Percentiles rank a stretch among this genome's conserved stretches.
Evolutionary conservation across 2,888 invertebrate species (phyloP).

Genomic region (Andrena flavipes): DNA sequence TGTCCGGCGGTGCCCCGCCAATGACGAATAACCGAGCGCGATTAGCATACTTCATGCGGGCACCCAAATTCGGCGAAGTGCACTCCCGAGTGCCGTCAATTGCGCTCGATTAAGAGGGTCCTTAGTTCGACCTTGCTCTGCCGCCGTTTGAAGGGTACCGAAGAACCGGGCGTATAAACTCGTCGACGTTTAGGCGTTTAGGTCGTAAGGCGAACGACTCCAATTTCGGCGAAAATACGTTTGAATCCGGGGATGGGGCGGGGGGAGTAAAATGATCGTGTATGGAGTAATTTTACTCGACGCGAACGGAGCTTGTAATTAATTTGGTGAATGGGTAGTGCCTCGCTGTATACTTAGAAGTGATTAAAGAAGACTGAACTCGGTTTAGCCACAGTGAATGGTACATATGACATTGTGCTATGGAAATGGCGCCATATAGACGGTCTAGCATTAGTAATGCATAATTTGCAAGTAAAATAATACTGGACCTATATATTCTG

Average conservation of each 20-base stretch:
- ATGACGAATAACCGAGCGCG: constrained; percentile 68
- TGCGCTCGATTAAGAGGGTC: constrained; percentile 63
- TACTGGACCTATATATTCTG: neutral
- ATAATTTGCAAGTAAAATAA: neutral
- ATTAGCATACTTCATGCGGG: constrained; percentile 73
- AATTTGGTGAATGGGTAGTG: too few relatives aligned
- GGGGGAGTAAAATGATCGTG: too few relatives aligned
- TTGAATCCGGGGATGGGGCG: too few relatives aligned
- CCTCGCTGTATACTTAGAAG: too few relatives aligned
- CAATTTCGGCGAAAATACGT: too few relatives aligned
- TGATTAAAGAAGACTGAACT: neutral
- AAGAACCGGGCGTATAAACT: constrained; percentile 49
- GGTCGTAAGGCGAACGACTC: neutral
- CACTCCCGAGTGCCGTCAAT: constrained; percentile 80
- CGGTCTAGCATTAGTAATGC: neutral
- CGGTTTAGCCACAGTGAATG: neutral
- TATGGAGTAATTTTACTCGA: neutral
- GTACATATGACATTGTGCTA: neutral
- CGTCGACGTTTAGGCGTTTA: constrained; percentile 24
- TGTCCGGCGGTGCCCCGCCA: constrained; percentile 39
- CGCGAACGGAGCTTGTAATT: neutral
- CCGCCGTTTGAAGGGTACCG: constrained; percentile 48
- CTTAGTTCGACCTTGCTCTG: constrained; percentile 58
- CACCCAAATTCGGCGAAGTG: constrained; percentile 67
- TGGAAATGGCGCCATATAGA: neutral